Percentiles rank a stretch among this genome's conserved stretches.
phyloP scores from a whole-genome alignment of 2,797 vertebrate species.

The Onychomys arenicola region DNA sequence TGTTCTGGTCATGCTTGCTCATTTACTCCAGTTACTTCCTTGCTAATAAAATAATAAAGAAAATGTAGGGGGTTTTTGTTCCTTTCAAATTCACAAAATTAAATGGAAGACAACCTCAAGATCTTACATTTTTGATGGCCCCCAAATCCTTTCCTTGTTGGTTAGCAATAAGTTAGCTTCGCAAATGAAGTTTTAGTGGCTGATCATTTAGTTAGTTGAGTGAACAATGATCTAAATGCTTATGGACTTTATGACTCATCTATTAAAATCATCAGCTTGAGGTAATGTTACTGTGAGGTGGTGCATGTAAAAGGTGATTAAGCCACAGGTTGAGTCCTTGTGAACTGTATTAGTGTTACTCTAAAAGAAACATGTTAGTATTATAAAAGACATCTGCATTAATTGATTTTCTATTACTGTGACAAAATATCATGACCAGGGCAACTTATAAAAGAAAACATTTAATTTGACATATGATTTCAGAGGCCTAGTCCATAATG shows the following conservation, averaged over 20 bases:
- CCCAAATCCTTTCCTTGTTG: constrained; percentile 13
- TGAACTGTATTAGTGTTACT: background rate
- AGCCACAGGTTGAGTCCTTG: background rate
- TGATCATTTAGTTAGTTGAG: background rate
- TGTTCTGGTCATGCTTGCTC: background rate
- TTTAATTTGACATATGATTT: background rate
- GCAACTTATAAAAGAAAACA: background rate
- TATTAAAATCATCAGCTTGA: background rate
- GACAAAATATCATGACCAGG: background rate
- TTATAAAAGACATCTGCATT: background rate
- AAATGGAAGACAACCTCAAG: background rate
- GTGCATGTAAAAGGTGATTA: background rate
- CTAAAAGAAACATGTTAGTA: background rate
- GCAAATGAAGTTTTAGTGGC: background rate
- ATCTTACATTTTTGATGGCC: background rate
- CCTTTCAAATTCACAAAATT: constrained; percentile 27
- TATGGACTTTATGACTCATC: background rate
- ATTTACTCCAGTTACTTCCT: background rate
- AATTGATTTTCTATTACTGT: background rate
- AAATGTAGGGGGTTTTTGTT: background rate
- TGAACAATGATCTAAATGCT: background rate
- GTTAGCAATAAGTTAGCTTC: background rate
- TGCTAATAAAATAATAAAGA: background rate
- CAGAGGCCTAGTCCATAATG: background rate
- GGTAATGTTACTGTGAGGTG: background rate